Base-by-base conservation (phyloP, 2,797 vertebrate genomes). In the Triplophysa yarkandensis region DNA sequence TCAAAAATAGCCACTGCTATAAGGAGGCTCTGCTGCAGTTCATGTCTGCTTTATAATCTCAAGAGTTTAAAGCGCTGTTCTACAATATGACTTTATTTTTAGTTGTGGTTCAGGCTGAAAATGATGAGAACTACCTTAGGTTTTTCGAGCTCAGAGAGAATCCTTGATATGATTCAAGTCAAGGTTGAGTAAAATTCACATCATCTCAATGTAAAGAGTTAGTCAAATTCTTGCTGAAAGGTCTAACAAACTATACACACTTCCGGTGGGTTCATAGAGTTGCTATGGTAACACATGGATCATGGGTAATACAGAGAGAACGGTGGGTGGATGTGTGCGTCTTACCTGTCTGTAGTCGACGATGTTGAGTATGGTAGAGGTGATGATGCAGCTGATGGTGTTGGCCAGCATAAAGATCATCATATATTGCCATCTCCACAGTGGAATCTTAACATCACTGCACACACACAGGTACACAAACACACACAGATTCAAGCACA, bases 401-500 rank as follows among this genome's bases (percentile, higher is more conserved):
- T 95, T 95, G 54, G 88, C 91, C 85, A 95, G 71, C 92, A 94
- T 92, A 79, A 95, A 94, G 83, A 92, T 86, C 93, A 93, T 93
- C 91, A 94, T 92, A 83, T 86, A 87, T 73, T 95, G 92, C 91
- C 93, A 95, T 41, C 84, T 86, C 94, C 92, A 91, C 55, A 95
- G 6, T 0, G 92, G 92, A 41, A 94, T 95, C 89, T 93, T 95
- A 2, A 81, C 68, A 74, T 93, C 92, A 81, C 93, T 95, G 52
- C 27, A 63, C 30, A 74, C 34, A 4, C 9, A 67, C 62, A 14
- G n/a, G n/a, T n/a, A n/a, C n/a, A n/a, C n/a, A n/a, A n/a, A n/a
- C n/a, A n/a, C n/a, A n/a, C n/a, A n/a, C n/a, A n/a, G n/a, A n/a
- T n/a, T n/a, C n/a, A n/a, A n/a, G n/a, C n/a, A n/a, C n/a, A n/a